phyloP scores from a whole-genome alignment of 2,113 vertebrate species.

The Pithys albifrons region DNA sequence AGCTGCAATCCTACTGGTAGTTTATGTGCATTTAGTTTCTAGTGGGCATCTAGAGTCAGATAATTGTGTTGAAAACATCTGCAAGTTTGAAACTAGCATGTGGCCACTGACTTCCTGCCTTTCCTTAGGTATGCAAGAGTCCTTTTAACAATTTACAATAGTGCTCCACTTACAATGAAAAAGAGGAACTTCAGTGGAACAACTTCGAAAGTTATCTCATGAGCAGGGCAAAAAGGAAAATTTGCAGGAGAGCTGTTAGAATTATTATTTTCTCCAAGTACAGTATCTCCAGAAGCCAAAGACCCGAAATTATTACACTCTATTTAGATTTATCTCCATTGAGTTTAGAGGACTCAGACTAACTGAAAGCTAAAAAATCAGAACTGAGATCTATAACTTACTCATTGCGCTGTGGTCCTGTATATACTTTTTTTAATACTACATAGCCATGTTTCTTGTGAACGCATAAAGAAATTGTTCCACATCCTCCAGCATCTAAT shows the following conservation, averaged over 20 bases:
- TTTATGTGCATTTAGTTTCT: background rate
- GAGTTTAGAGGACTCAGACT: background rate
- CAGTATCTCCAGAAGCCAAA: background rate
- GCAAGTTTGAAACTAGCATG: background rate
- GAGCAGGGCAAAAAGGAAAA: background rate
- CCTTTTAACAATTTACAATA: background rate
- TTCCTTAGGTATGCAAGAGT: background rate
- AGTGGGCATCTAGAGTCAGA: background rate
- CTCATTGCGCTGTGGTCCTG: constrained; percentile 83
- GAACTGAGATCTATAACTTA: constrained; percentile 74
- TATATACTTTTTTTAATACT: constrained; percentile 91
- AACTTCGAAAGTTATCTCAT: fast-evolving
- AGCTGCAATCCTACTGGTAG: background rate
- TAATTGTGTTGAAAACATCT: background rate
- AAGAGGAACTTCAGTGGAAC: background rate
- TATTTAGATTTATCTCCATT: background rate
- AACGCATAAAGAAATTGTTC: constrained; percentile 87
- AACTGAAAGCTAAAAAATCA: background rate
- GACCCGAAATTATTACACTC: background rate
- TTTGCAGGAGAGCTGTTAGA: background rate
- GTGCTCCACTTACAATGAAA: background rate
- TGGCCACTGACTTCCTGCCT: background rate
- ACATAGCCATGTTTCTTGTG: constrained; percentile 87
- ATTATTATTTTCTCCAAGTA: background rate
- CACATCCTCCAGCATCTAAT: constrained; percentile 89